Percentiles rank a stretch among this genome's conserved stretches.
Evolutionary conservation across 2,113 vertebrate genomes (phyloP).

Genomic region (Amphilophus citrinellus): DNA sequence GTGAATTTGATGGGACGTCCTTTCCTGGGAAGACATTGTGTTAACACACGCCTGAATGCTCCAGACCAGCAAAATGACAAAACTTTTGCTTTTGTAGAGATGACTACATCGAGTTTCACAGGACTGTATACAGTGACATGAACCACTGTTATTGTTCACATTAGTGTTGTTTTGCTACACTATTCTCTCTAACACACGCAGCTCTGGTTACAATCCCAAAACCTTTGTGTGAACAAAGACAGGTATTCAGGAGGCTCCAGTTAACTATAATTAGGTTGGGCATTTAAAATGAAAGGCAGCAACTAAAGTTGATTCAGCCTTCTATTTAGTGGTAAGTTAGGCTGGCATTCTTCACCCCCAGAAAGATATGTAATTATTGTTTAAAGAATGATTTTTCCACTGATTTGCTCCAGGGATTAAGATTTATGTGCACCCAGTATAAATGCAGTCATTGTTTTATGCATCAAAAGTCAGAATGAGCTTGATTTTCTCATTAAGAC

Average conservation of each 20-base stretch:
- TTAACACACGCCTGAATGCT: not conserved
- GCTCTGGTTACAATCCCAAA: constrained; percentile 1
- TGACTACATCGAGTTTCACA: not conserved
- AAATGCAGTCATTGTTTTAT: constrained; percentile 40
- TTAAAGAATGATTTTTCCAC: constrained; percentile 22
- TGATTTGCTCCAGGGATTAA: not conserved
- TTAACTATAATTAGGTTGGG: constrained; percentile 25
- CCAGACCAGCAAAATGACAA: not conserved
- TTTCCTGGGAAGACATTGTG: not conserved
- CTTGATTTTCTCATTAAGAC: not conserved
- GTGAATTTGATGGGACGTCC: not conserved
- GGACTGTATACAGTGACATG: not conserved
- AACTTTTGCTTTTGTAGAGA: not conserved
- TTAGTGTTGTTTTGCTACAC: not conserved
- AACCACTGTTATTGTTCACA: not conserved
- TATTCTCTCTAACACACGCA: not conserved
- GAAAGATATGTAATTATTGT: constrained; percentile 29
- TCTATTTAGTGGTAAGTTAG: not conserved
- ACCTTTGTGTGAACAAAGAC: constrained; percentile 37
- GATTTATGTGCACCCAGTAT: not conserved
- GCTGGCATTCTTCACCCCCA: not conserved
- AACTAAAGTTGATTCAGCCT: not conserved
- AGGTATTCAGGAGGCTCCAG: constrained; percentile 39
- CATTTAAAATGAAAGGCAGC: constrained; percentile 27
- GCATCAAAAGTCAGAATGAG: not conserved